Evolutionary conservation across 2,888 invertebrate genomes (phyloP).

Genomic region (Cacoxenus indagator): DNA sequence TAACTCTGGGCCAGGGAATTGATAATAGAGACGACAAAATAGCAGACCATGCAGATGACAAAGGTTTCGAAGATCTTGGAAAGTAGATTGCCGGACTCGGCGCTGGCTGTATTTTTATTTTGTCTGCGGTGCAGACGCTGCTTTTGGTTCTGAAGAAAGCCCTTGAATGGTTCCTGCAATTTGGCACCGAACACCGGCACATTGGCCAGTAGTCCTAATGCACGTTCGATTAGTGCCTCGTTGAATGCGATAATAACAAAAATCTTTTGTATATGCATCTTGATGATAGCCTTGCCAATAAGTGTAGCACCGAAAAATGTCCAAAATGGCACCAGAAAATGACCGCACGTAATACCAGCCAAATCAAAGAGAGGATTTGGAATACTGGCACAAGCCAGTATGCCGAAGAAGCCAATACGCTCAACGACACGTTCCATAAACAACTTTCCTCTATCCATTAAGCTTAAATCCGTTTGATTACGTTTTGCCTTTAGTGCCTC

Average conservation of each 20-base stretch:
- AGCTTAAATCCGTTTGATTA: conserved; percentile 74
- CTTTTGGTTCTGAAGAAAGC: conserved; percentile 90
- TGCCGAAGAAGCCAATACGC: conserved; percentile 95
- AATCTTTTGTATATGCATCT: conserved; percentile 97
- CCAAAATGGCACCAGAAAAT: conserved; percentile 99
- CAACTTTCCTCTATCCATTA: conserved; percentile 84
- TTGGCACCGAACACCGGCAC: conserved; percentile 86
- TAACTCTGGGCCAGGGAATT: conserved; percentile 97
- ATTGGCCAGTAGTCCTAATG: conserved; percentile 73
- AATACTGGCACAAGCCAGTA: conserved; percentile 95
- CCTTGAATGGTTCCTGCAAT: conserved; percentile 86
- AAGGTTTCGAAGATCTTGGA: conserved; percentile 86
- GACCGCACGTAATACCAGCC: conserved; percentile 98
- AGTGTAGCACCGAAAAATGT: conserved; percentile 99
- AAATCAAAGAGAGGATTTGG: conserved; percentile 99
- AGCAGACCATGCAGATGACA: conserved; percentile 91
- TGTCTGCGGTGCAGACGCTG: conserved; percentile 76
- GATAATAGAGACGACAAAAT: conserved; percentile 95
- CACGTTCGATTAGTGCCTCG: conserved; percentile 88
- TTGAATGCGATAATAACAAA: conserved; percentile 96
- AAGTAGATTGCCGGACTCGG: conserved; percentile 72
- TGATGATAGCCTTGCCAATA: conserved; percentile 95
- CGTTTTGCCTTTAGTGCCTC: conserved; percentile 79
- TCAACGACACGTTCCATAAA: conserved; percentile 92
- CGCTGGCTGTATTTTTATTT: conserved; percentile 53